Evolutionary conservation across 2,888 invertebrate genomes (phyloP), one percentile per base, ranked within the genome.

Genomic region (Horisme vitalbata): DNA sequence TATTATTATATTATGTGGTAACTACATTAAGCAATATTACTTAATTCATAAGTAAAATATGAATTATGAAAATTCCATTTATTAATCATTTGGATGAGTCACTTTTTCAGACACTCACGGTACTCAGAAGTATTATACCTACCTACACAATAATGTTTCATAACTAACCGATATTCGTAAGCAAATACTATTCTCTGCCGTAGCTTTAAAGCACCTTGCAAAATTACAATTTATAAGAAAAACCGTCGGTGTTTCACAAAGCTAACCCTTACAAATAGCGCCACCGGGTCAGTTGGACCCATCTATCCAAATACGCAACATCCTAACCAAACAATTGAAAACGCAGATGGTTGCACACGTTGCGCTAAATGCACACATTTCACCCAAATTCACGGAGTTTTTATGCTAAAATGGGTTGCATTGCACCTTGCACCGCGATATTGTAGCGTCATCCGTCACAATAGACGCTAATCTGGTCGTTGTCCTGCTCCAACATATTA

Each of bases 401-500:
- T 79, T 79, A 75, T 75, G 78, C 83, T 79, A 82, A 85, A 86
- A 85, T 85, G 84, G 83, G 85, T 84, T 85, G 74, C 52, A 62
- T 61, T 77, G 78, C 87, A 88, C 87, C 87, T 88, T 88, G 86
- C 85, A 60, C 55, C 60, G 51, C 71, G 56, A 69, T 76, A 74
- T 74, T 70, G 75, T 67, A 58, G 57, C 75, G 74, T 81, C 83
- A 81, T 75, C 68, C 58, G 47, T 69, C 67, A 83, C 80, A 84
- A 83, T 80, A 66, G 69, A 45, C 68, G 65, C 68, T 82, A 84
- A 85, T 86, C 83, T 75, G 51, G 52, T 53, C 54, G 49, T 59
- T 21, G 59, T 79, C 78, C 65, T 71, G 37, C 69, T 79, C 71
- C 52, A 30, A 39, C 55, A 26, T 52, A 61, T 65, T 58, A 52